Percentiles rank a stretch among this genome's conserved stretches.
These are phyloP conservation scores for Distichodus sexfasciatus DNA, from an alignment of 2,797 vertebrate genomes.

Conservation along the genomic window DNA sequence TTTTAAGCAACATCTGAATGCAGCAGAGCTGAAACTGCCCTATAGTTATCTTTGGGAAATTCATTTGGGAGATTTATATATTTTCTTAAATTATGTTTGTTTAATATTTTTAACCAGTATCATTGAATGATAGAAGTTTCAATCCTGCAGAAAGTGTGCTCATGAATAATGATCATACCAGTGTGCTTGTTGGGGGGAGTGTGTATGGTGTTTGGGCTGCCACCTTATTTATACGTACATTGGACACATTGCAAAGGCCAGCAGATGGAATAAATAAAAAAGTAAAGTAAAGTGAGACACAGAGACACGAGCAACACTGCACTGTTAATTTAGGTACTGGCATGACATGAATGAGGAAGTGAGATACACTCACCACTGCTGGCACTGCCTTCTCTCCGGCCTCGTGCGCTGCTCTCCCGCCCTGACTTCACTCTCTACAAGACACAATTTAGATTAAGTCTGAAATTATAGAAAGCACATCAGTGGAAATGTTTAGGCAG, in stretches of 20 bases:
- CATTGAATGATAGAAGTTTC: background rate
- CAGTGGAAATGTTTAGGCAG: background rate
- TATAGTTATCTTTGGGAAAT: background rate
- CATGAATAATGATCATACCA: slow-evolving; percentile 27
- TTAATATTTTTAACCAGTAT: too few species aligned
- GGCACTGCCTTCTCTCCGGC: slow-evolving; percentile 80
- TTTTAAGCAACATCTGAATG: background rate
- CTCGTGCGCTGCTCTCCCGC: slow-evolving; percentile 81
- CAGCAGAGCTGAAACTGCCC: background rate
- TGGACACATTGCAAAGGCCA: slow-evolving; percentile 9
- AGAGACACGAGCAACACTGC: background rate
- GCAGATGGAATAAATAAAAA: background rate
- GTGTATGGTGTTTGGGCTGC: slow-evolving; percentile 16
- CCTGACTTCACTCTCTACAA: slow-evolving; percentile 83
- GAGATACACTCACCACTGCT: slow-evolving; percentile 80
- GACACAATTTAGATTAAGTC: background rate
- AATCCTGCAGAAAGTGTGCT: slow-evolving; percentile 12
- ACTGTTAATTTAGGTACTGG: background rate
- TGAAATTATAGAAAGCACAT: background rate
- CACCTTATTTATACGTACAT: too few species aligned
- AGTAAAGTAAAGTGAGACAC: slow-evolving; percentile 7
- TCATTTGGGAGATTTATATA: background rate
- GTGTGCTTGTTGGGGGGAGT: slow-evolving; percentile 22
- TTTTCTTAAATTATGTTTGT: too few species aligned
- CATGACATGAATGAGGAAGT: background rate